Conservation (phyloP, 2,113 vertebrate genomes). For the Crotalus horridus region DNA sequence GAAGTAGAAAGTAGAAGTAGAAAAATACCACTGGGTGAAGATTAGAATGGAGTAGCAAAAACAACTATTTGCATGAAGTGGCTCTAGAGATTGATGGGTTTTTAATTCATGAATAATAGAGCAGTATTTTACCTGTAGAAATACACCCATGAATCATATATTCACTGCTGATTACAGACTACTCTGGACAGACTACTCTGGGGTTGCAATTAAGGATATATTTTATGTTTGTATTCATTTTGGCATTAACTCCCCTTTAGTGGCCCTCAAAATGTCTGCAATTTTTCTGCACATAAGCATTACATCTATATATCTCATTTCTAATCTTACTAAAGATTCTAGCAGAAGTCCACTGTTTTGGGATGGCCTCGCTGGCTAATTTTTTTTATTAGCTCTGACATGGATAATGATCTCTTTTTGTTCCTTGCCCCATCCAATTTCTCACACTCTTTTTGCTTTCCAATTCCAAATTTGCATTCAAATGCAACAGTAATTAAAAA, state of each 20-base stretch:
- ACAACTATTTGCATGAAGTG: neutral
- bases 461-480: neutral
- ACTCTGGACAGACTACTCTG: neutral
- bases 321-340: neutral
- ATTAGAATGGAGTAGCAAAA: constrained; percentile 5
- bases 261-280: neutral
- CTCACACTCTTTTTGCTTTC: neutral
- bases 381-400: neutral
- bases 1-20: neutral
- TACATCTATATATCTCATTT: neutral
- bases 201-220: constrained; percentile 9
- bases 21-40: neutral
- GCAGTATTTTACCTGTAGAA: constrained; percentile 45
- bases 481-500: neutral
- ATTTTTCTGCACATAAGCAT: neutral
- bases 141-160: constrained; percentile 15
- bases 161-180: neutral
- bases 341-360: neutral
- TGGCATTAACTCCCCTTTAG: neutral
- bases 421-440: neutral
- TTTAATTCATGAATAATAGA: constrained; percentile 13
- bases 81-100: constrained; percentile 15
- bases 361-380: neutral
- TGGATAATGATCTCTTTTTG: neutral
- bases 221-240: neutral